Base-by-base conservation (phyloP, 2,797 vertebrate genomes). In the Orientallactaga sibirica region DNA sequence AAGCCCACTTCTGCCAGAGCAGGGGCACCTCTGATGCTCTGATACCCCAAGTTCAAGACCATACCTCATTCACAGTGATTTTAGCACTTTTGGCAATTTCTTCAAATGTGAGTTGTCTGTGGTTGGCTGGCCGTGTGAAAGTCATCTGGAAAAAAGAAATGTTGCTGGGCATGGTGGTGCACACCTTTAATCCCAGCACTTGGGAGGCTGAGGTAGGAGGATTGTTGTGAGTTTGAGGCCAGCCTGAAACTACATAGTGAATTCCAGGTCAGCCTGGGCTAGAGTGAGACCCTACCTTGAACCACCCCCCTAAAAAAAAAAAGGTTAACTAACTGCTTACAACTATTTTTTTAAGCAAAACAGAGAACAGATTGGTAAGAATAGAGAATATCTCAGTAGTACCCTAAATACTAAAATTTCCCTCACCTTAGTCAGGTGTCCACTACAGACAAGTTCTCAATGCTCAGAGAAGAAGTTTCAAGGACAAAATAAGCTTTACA, bases 41-140 rank as follows among this genome's bases (percentile, higher is more conserved):
- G 3, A 41, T 3, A 14, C 2, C 67, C 87, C 5, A 4, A 20
- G 24, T 2, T 52, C 55, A 29, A 84, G 20, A 86, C 52, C 41
- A 1, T 93, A 99, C 99, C 99, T 99, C 99, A 0, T 99, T 99
- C 29, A 99, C 98, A 0, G 99, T 98, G 97, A 99, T 98, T 97
- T 99, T 99, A 97, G 99, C 99, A 94, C 99, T 99, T 97, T 99
- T 98, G 58, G 98, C 98, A 73, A 99, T 99, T 98, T 99, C 99
- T 4, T 99, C 99, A 94, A 99, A 99, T 55, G 99, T 99, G 95
- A 99, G 99, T 96, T 99, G 99, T 86, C 99, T 98, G 98, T 99
- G 98, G 92, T 99, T 99, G 41, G 99, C 99, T 0, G 99, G 99
- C 24, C 99, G 99, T 80, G 99, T 99, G 98, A 99, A 99, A 24